phyloP scores from a whole-genome alignment of 1,140 invertebrate genomes.

The Dolichoris vasculosae region DNA sequence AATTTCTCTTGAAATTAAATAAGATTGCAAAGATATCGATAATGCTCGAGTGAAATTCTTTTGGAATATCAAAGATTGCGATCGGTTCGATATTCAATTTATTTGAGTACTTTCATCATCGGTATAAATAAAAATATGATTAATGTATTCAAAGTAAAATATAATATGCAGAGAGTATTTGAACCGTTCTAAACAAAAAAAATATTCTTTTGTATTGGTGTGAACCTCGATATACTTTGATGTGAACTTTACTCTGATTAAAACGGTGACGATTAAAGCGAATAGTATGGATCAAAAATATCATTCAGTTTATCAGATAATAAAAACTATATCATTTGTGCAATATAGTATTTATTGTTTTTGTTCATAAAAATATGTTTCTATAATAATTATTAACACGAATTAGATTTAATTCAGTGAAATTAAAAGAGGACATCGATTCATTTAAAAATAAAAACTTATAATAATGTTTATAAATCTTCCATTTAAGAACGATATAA shows the following conservation, averaged over 20 bases:
- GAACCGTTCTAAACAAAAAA: not conserved
- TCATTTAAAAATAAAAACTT: no score
- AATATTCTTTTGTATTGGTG: not conserved
- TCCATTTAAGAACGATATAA: not conserved
- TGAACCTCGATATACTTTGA: not conserved
- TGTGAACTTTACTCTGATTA: not conserved
- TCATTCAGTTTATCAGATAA: not conserved
- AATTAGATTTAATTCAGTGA: not conserved
- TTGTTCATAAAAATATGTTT: not conserved
- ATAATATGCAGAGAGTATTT: not conserved
- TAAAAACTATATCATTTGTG: not conserved
- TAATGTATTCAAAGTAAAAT: not conserved
- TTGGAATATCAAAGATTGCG: not conserved
- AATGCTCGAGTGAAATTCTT: not conserved
- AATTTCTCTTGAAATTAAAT: conserved; percentile 14
- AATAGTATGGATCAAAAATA: not conserved
- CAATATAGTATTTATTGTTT: not conserved
- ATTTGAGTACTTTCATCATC: not conserved
- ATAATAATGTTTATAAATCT: no score
- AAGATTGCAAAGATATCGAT: not conserved
- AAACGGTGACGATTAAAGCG: not conserved
- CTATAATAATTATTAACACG: not conserved
- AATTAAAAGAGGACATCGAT: no score
- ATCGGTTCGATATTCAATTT: conserved; percentile 9
- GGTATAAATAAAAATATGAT: not conserved